Base-by-base conservation (phyloP, 2,113 vertebrate species). In the Ivindomyrus marchei region DNA sequence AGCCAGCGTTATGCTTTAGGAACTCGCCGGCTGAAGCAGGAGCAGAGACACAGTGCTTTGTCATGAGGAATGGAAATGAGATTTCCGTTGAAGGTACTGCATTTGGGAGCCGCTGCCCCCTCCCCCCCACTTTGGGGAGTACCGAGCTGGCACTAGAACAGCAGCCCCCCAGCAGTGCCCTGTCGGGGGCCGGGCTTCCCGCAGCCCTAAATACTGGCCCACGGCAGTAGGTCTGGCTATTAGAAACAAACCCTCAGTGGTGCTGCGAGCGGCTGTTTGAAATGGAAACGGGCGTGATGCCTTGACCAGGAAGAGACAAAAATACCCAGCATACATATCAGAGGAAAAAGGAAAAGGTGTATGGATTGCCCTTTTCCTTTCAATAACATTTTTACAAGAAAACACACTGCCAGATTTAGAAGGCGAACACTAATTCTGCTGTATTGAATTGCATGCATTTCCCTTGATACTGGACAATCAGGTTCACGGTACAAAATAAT, bases 311-410 rank as follows among this genome's bases (percentile, higher is more conserved):
- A 87, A 90, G 19, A 90, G 11, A 49, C 77, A 88, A 17, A 62
- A 70, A 89, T 39, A 15, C 91, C 93, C 91, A 92, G 52, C 87
- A 89, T 90, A 91, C 53, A 88, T 4, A 46, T 45, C 80, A 85
- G 77, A 90, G 88, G 87, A 91, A 77, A 91, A 66, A 84, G 89
- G 94, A 94, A 95, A 90, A 92, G 91, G 89, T 92, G 92, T 94
- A 93, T 95, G 94, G 95, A 95, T 94, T 94, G 93, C 94, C 49
- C 88, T 52, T 62, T 74, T 46, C 90, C 80, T 87, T 45, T 88
- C 27, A 88, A 83, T 70, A 88, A 74, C 80, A 42, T 21, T 58
- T 85, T n/a, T 31, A 62, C 62, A 53, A 39, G 17, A 52, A 62
- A 17, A 62, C 74, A 90, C 24, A 45, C 70, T 24, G 88, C 90